A percentile compares a stretch with the other conserved stretches of the same genome.
These are phyloP conservation scores for Silvanus unidentatus DNA, from an alignment of 2,888 invertebrate species.

Conservation along the genomic window DNA sequence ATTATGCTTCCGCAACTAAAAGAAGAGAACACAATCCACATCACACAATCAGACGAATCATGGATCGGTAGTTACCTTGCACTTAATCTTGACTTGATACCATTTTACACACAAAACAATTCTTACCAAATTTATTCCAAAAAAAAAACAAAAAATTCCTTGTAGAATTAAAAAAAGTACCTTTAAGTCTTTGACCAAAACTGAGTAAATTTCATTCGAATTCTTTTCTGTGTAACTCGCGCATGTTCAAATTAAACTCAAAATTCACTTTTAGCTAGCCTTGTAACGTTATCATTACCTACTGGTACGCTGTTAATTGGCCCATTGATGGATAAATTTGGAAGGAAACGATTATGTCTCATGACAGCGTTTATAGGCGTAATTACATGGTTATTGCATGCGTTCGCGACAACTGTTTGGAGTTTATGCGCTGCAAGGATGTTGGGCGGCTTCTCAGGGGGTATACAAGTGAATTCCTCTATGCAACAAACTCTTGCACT, in stretches of 20 bases:
- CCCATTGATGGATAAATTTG: constrained; percentile 53
- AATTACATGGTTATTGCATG: constrained; percentile 49
- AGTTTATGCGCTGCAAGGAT: constrained; percentile 50
- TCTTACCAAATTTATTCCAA: too few species aligned
- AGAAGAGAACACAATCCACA: constrained; percentile 39
- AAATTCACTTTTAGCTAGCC: constrained; percentile 45
- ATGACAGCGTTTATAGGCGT: constrained; percentile 47
- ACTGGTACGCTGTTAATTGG: constrained; percentile 51
- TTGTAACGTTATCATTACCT: constrained; percentile 52
- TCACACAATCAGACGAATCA: constrained; percentile 48
- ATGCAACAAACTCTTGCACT: too few species aligned
- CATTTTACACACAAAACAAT: too few species aligned
- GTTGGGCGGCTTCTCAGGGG: constrained; percentile 50
- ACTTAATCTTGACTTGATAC: too few species aligned
- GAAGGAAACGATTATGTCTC: constrained; percentile 48
- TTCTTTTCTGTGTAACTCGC: too few species aligned
- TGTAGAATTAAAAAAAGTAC: too few species aligned
- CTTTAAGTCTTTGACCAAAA: too few species aligned
- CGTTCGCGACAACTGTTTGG: constrained; percentile 43
- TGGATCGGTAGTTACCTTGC: constrained; percentile 49
- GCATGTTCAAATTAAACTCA: too few species aligned
- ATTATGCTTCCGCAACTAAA: constrained; percentile 51
- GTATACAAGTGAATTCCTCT: constrained; percentile 32
- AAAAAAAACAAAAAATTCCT: too few species aligned
- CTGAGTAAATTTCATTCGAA: too few species aligned